A percentile compares a stretch with the other conserved stretches of the same genome.
These are phyloP conservation scores for Calyptomena viridis DNA, from an alignment of 2,113 vertebrate species.

Conservation along the genomic window DNA sequence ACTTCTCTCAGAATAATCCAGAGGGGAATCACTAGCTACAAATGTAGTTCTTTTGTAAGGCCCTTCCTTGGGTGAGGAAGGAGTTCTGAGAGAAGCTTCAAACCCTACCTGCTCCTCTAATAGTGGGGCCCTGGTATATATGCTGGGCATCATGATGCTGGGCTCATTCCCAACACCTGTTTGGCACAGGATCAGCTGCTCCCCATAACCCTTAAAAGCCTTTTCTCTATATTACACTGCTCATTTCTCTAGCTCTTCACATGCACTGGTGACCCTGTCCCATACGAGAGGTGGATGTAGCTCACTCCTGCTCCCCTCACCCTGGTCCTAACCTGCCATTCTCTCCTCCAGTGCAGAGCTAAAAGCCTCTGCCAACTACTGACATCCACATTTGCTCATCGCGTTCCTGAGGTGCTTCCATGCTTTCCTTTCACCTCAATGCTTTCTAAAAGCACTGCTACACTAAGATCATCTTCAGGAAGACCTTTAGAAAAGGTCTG, in stretches of 20 bases:
- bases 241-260: neutral
- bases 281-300: neutral
- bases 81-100: neutral
- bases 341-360: neutral
- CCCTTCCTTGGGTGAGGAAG: neutral
- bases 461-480: neutral
- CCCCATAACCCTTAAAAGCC: neutral
- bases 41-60: neutral
- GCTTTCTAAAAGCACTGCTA: neutral
- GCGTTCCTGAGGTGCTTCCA: neutral
- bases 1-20: neutral
- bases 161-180: neutral
- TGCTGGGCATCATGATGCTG: neutral
- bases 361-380: neutral
- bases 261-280: neutral
- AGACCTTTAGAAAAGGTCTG: neutral
- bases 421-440: neutral
- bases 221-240: neutral
- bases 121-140: neutral
- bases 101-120: neutral
- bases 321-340: neutral
- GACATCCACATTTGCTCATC: neutral
- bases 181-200: neutral
- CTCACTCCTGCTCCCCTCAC: neutral
- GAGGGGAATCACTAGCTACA: neutral